Base-by-base conservation (phyloP, 2,113 vertebrate species). In the Syngnathus floridae region DNA sequence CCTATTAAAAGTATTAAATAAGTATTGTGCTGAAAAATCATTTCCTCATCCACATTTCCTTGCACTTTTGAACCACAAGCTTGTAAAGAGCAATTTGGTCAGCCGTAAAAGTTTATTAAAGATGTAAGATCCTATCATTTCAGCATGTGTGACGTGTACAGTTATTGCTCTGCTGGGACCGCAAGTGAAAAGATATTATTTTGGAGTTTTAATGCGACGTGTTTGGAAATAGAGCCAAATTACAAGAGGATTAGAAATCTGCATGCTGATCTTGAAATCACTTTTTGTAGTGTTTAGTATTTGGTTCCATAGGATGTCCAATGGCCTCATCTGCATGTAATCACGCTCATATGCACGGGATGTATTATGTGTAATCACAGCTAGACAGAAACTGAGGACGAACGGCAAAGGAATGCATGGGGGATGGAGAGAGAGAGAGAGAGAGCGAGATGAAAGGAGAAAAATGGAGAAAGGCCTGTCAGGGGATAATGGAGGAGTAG, bases 281-380 rank as follows among this genome's bases (percentile, higher is more conserved):
- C 52, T 16, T 17, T 56, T 71, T 38, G 54, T 56, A 45, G 73
- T 82, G 26, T 26, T 31, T 31, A 31, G 26, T 84, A 82, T 84
- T 79, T 85, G 36, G 3, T 6, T 38, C n/a, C 77, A 78, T 75
- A 64, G 54, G 73, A 71, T 67, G 79, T 79, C 79, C 80, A 82
- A 81, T 85, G 81, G 86, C 57, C 74, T 74, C 64, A 70, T 85
- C 79, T 84, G 65, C 69, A 65, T 61, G 69, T 74, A 73, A 49
- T 67, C 38, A 70, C 7, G 79, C 72, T 62, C 76, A 72, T 74
- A 64, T 72, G 64, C 38, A 69, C 9, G 22, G 64, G 72, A 71
- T 69, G 81, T 81, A 78, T 86, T 83, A 73, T 79, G 82, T 72
- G 76, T 76, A 82, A 83, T 81, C 69, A 69, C 74, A 80, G 71